Conservation (phyloP, 1,140 invertebrate genomes). For the Idris sp. region DNA sequence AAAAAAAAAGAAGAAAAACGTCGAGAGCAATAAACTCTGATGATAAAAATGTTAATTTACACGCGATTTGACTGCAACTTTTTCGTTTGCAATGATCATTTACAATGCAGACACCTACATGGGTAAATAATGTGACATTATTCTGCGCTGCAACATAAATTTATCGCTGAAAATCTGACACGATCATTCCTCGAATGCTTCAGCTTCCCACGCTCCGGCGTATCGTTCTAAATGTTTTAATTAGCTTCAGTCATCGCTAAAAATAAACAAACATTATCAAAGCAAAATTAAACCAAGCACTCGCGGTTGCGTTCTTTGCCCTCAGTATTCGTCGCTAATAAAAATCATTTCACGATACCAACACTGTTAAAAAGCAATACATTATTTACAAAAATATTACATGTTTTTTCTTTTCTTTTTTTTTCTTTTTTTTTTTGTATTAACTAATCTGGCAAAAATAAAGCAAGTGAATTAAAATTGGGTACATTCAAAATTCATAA, state of each 20-base stretch:
- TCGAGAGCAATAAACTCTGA: too few relatives aligned
- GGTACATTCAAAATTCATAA: too few relatives aligned
- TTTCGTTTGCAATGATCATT: neutral
- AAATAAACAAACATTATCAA: conserved; percentile 59
- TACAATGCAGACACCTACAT: neutral
- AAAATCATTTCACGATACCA: too few relatives aligned
- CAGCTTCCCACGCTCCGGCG: conserved; percentile 48
- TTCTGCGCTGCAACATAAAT: conserved; percentile 8
- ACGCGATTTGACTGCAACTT: neutral
- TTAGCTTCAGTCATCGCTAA: conserved; percentile 59
- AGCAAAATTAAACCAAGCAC: conserved; percentile 30
- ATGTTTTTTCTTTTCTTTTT: too few relatives aligned
- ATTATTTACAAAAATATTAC: too few relatives aligned
- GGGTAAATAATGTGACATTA: conserved; percentile 14
- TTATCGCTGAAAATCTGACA: conserved; percentile 41
- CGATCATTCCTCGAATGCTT: conserved; percentile 41
- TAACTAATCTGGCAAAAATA: too few relatives aligned
- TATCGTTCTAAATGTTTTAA: conserved; percentile 61
- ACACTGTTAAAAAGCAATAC: too few relatives aligned
- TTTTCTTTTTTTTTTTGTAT: too few relatives aligned
- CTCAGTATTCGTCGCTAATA: neutral
- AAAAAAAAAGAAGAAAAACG: too few relatives aligned
- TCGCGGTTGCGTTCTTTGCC: conserved; percentile 7
- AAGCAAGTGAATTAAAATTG: too few relatives aligned
- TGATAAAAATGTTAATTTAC: too few relatives aligned